Evolutionary conservation across 2,888 invertebrate species (phyloP), one percentile per base, ranked within the genome.

Genomic region (Cosmorhoe ocellata): DNA sequence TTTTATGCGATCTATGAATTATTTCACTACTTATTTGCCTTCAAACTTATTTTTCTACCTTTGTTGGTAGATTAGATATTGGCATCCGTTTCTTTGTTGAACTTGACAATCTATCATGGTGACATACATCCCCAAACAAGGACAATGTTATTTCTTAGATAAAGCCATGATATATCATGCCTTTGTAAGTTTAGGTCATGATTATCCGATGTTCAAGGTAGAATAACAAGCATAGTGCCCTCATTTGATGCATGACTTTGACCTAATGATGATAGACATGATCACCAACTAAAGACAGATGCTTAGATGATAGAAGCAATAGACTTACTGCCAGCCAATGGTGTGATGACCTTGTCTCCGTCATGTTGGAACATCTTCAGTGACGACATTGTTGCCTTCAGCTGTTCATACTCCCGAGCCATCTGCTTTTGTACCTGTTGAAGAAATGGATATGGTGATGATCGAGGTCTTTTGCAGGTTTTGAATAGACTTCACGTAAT

Each of bases 351-450:
- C 53, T 84, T 90, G 48, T 90, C 93, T 0, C 93, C 91, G 61
- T 94, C 95, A 52, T 92, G 91, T 79, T 94, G 94, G 74, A 97
- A 95, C 69, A 95, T 92, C 69, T 95, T 93, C 56, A 97, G 81
- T 1, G 95, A 94, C 33, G 93, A 93, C 66, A 93, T 94, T 11
- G 96, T 93, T 57, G 95, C 94, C 82, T 98, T 98, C 37, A 99
- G 93, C 81, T 96, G 95, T 70, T 97, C 96, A 80, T 96, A 97
- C 80, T 99, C 99, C 49, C 94, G 93, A 33, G 93, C 95, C 74
- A 99, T 94, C 81, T 97, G 96, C 71, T 96, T 95, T 74, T 97
- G 96, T 13, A 98, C 94, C 96, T 97, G 42, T 26, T 26, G 33
- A 26, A 34, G 13, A 1, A 34, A 27, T 11, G 4, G 1, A 24